A percentile compares a stretch with the other conserved stretches of the same genome.
phyloP scores from a whole-genome alignment of 2,113 vertebrate genomes.

The Microcebus griseorufus region DNA sequence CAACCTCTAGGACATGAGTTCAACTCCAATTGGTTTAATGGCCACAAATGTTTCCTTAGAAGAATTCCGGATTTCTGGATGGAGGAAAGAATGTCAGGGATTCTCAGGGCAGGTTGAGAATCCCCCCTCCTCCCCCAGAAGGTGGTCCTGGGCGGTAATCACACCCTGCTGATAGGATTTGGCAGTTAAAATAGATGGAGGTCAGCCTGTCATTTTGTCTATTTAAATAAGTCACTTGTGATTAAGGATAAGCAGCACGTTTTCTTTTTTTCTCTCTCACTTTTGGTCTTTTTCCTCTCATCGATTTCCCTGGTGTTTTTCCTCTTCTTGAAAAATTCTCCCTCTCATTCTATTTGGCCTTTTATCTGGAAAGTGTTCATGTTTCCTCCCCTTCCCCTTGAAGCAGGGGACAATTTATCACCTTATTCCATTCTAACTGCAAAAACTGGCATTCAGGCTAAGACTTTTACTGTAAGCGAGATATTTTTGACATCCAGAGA shows the following conservation, averaged over 20 bases:
- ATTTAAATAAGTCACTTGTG: slow-evolving; percentile 75
- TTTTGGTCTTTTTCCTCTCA: slow-evolving; percentile 25
- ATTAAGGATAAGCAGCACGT: slow-evolving; percentile 73
- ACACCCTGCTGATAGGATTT: slow-evolving; percentile 69
- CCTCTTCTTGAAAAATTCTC: neutral
- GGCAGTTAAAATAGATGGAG: slow-evolving; percentile 70
- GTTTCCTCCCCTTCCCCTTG: neutral
- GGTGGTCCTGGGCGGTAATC: slow-evolving; percentile 72
- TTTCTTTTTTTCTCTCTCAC: slow-evolving; percentile 58
- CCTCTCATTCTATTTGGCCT: neutral
- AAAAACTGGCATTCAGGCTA: neutral
- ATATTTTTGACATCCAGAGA: neutral
- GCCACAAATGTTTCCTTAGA: slow-evolving; percentile 61
- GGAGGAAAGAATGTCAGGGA: neutral
- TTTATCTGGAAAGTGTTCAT: slow-evolving; percentile 1
- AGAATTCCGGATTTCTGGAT: slow-evolving; percentile 51
- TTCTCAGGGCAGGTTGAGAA: slow-evolving; percentile 22
- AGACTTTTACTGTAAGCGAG: neutral
- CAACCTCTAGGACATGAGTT: slow-evolving; percentile 57
- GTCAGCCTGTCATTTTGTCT: slow-evolving; percentile 75
- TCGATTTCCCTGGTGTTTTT: neutral
- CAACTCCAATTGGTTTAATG: slow-evolving; percentile 50
- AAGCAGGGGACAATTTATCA: neutral
- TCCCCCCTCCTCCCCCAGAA: slow-evolving; percentile 20
- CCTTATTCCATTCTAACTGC: neutral